Conservation (phyloP, 2,888 invertebrate species). For the Corbicula japonica region DNA sequence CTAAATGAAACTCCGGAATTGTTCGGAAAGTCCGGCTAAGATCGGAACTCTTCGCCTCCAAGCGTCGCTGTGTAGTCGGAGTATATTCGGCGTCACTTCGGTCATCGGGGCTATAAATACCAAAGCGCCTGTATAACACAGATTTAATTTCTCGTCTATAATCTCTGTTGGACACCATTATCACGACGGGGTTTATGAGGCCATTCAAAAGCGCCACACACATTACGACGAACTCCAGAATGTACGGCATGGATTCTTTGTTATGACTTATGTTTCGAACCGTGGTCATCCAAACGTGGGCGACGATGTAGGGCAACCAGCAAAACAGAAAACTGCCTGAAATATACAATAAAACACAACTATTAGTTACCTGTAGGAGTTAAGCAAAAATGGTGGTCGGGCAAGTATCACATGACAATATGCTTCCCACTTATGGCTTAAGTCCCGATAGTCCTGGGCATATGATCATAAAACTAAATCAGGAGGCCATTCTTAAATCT, state of each 20-base stretch:
- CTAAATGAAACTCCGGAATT: constrained; percentile 19
- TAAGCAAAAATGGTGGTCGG: too few relatives aligned
- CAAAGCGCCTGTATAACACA: constrained; percentile 41
- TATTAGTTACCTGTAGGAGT: too few relatives aligned
- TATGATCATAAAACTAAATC: too few relatives aligned
- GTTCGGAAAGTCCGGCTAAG: constrained; percentile 28
- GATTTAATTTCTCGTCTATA: constrained; percentile 56
- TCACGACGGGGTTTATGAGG: constrained; percentile 77
- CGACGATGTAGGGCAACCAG: constrained; percentile 62
- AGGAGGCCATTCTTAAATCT: too few relatives aligned
- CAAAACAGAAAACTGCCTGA: constrained; percentile 65
- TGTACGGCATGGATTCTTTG: constrained; percentile 70
- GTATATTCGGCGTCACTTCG: constrained; percentile 50
- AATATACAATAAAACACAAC: too few relatives aligned
- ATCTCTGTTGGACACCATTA: constrained; percentile 76
- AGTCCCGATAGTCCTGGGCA: too few relatives aligned
- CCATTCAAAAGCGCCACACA: constrained; percentile 77
- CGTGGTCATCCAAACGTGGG: constrained; percentile 62
- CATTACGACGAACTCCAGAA: constrained; percentile 75
- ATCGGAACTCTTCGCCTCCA: constrained; percentile 24
- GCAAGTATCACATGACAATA: too few relatives aligned
- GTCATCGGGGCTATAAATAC: constrained; percentile 38
- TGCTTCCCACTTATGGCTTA: too few relatives aligned
- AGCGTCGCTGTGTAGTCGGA: constrained; percentile 29
- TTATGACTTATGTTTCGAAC: constrained; percentile 48